A percentile compares a stretch with the other conserved stretches of the same genome.
phyloP scores from a whole-genome alignment of 2,113 vertebrate species.

The Vombatus ursinus region DNA sequence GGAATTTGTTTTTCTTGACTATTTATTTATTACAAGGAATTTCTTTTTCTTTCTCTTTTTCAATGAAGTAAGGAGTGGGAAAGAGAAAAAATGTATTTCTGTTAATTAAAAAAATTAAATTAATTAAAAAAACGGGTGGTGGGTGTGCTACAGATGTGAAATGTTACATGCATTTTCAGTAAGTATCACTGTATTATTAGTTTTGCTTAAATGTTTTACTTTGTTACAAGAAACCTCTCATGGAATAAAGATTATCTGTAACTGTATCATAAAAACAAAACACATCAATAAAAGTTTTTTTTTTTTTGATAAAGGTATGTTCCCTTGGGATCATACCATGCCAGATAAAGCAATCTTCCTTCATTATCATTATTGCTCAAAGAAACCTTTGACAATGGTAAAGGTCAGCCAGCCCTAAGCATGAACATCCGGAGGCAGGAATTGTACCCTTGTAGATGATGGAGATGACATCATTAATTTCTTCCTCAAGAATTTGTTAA shows the following conservation, averaged over 20 bases:
- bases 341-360: background rate
- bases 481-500: background rate
- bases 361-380: background rate
- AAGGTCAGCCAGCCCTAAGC: background rate
- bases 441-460: background rate
- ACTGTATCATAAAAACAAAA: background rate
- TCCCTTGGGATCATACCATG: background rate
- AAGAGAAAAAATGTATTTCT: background rate
- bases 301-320: background rate
- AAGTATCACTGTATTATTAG: background rate
- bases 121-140: too few species aligned
- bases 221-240: background rate
- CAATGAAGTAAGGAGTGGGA: background rate
- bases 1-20: background rate
- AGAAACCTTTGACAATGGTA: background rate
- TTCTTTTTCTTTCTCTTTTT: background rate
- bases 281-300: background rate
- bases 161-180: background rate
- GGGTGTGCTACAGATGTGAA: background rate
- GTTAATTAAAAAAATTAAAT: background rate
- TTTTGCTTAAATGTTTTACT: background rate
- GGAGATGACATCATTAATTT: background rate
- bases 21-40: background rate
- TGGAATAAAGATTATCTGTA: background rate
- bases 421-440: background rate